These are phyloP conservation scores for Eumacrocentrus americanus DNA, from an alignment of 2,888 invertebrate species.

Conservation along the genomic window DNA sequence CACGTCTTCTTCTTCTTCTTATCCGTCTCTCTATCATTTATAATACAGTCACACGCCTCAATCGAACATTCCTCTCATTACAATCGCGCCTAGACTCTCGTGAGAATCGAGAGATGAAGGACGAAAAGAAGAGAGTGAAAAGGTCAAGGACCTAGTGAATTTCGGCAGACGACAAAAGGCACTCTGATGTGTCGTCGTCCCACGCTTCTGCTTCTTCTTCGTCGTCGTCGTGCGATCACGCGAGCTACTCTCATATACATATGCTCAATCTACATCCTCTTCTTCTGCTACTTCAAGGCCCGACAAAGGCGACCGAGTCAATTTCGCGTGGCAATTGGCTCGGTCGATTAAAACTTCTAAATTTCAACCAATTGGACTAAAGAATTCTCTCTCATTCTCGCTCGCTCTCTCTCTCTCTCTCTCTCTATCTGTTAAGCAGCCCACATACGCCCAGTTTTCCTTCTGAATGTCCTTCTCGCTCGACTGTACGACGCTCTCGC, in stretches of 20 bases:
- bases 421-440: slow-evolving; percentile 12
- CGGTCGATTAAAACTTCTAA: slow-evolving; percentile 35
- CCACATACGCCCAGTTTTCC: slow-evolving; percentile 22
- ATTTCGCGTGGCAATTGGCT: slow-evolving; percentile 38
- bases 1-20: slow-evolving; percentile 19
- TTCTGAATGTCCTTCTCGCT: slow-evolving; percentile 27
- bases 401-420: no score
- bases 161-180: slow-evolving; percentile 21
- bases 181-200: slow-evolving; percentile 17
- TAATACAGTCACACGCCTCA: slow-evolving; percentile 26
- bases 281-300: neutral
- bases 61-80: no score
- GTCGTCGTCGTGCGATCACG: slow-evolving; percentile 21
- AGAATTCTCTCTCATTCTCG: slow-evolving; percentile 25
- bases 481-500: neutral
- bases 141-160: slow-evolving; percentile 14
- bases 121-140: slow-evolving; percentile 1
- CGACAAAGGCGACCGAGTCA: slow-evolving; percentile 28
- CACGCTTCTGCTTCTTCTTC: slow-evolving; percentile 17
- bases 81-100: slow-evolving; percentile 14
- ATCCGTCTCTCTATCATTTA: slow-evolving; percentile 28
- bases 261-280: slow-evolving; percentile 9
- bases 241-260: slow-evolving; percentile 6
- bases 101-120: slow-evolving; percentile 10
- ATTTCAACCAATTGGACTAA: slow-evolving; percentile 31